Evolutionary conservation across 2,797 vertebrate species (phyloP).

Genomic region (Prionace glauca): DNA sequence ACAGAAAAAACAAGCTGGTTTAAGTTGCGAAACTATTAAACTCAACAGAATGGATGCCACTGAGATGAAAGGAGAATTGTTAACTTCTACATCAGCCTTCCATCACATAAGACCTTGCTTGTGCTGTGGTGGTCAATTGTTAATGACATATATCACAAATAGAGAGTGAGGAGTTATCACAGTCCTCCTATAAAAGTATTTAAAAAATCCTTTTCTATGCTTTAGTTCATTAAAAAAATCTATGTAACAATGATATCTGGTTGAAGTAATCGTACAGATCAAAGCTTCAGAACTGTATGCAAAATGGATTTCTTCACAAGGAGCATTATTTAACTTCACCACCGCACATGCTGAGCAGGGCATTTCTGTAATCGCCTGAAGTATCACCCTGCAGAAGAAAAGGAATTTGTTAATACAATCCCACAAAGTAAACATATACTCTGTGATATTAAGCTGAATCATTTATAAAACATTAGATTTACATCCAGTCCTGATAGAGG

Average conservation of each 20-base stretch:
- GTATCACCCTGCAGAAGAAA: slow-evolving; percentile 75
- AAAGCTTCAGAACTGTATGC: neutral
- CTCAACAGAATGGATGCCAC: neutral
- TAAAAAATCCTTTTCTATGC: neutral
- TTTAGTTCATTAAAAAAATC: neutral
- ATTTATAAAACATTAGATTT: neutral
- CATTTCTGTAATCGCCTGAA: slow-evolving; percentile 82
- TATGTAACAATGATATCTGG: neutral
- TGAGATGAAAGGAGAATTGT: neutral
- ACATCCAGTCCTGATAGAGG: neutral
- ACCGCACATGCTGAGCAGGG: slow-evolving; percentile 79
- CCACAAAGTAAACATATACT: neutral
- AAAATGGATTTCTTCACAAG: neutral
- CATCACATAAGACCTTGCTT: no score
- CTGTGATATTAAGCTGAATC: neutral
- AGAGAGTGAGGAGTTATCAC: neutral
- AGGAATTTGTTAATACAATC: slow-evolving; percentile 20
- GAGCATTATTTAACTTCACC: slow-evolving; percentile 65
- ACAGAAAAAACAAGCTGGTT: neutral
- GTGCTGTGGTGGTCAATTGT: no score
- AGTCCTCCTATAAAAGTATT: neutral
- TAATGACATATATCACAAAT: neutral
- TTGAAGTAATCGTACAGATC: neutral
- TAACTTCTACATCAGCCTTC: neutral
- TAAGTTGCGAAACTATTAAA: neutral